Evolutionary conservation across 2,888 invertebrate genomes (phyloP).

Genomic region (Eupeodes luniger): DNA sequence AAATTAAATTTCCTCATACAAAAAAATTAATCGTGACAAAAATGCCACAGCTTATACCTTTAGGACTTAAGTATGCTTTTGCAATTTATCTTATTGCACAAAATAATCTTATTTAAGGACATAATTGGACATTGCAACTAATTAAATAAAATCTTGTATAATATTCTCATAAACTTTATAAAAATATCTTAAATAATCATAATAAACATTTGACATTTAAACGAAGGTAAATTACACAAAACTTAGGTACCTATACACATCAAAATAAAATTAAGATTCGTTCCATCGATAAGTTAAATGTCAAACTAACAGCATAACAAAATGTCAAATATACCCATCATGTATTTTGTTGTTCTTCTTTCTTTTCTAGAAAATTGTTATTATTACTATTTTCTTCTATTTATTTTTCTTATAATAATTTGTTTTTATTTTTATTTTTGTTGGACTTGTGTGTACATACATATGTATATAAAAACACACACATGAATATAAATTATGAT

Average conservation of each 20-base stretch:
- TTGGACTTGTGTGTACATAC: not conserved
- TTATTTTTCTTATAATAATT: not conserved
- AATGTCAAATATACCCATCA: too few relatives aligned
- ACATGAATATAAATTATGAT: not conserved
- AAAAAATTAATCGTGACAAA: too few relatives aligned
- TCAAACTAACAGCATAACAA: not conserved
- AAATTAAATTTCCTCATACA: too few relatives aligned
- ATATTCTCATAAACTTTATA: too few relatives aligned
- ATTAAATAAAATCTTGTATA: too few relatives aligned
- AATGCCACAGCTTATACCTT: too few relatives aligned
- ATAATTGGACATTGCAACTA: too few relatives aligned
- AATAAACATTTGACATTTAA: slow-evolving; percentile 1
- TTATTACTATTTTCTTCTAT: not conserved
- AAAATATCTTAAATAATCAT: too few relatives aligned
- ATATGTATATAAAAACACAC: not conserved
- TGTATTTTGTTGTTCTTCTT: not conserved
- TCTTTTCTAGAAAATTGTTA: not conserved
- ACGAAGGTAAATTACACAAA: not conserved
- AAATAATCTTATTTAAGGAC: too few relatives aligned
- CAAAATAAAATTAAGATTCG: not conserved
- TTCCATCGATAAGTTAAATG: slow-evolving; percentile 6
- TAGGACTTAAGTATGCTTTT: too few relatives aligned
- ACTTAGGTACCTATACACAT: not conserved
- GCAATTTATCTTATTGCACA: too few relatives aligned
- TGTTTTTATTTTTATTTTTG: not conserved